Evolutionary conservation across 2,113 vertebrate species (phyloP).

Genomic region (Garra rufa): DNA sequence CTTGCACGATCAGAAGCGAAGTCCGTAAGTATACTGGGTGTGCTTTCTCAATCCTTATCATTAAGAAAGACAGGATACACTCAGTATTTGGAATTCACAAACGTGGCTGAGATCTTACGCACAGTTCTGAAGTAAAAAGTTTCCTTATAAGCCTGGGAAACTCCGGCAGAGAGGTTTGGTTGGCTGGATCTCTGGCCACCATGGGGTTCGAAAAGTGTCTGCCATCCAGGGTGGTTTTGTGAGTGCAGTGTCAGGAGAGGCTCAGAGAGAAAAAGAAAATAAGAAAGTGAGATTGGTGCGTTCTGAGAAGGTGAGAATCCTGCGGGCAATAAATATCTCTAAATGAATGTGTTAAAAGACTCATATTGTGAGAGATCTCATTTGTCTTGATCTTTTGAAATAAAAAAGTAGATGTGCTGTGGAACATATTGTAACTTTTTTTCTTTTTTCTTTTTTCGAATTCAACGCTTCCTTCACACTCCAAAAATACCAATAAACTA

Average conservation of each 20-base stretch:
- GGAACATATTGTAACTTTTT: background rate
- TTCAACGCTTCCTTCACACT: background rate
- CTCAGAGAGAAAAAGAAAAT: slow-evolving; percentile 50
- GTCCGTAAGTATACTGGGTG: slow-evolving; percentile 45
- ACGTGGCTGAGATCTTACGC: background rate
- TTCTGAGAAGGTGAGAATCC: background rate
- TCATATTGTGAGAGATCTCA: background rate
- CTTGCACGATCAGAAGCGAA: slow-evolving; percentile 17
- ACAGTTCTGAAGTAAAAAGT: slow-evolving; percentile 29
- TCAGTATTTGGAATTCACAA: slow-evolving; percentile 14
- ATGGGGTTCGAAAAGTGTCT: background rate
- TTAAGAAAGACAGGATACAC: slow-evolving; percentile 26
- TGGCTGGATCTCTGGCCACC: slow-evolving; percentile 13
- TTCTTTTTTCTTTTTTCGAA: background rate
- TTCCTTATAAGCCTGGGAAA: background rate
- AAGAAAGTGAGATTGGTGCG: background rate
- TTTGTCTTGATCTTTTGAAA: background rate
- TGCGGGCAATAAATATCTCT: background rate
- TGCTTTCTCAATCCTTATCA: slow-evolving; percentile 45
- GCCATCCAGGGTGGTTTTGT: slow-evolving; percentile 32
- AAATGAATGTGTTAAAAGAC: background rate
- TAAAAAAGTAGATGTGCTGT: background rate
- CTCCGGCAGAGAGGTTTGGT: background rate
- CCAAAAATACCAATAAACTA: background rate
- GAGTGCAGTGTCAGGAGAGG: slow-evolving; percentile 48